Percentiles rank a stretch among this genome's conserved stretches.
phyloP scores from a whole-genome alignment of 1,140 invertebrate species.

The Drosophila tristis region DNA sequence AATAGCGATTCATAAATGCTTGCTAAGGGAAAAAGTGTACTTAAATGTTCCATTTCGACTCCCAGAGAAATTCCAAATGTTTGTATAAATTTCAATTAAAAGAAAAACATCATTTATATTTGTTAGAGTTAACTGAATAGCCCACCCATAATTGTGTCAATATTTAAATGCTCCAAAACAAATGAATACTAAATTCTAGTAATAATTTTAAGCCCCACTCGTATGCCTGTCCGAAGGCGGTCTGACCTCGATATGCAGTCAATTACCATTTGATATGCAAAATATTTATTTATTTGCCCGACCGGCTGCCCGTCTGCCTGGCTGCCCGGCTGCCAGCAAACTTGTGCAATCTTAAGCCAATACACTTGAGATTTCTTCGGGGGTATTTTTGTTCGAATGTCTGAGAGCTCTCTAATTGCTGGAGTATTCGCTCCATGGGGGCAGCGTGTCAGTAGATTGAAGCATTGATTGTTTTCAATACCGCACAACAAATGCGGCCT shows the following conservation, averaged over 20 bases:
- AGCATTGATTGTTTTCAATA: slow-evolving; percentile 81
- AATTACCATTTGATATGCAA: slow-evolving; percentile 36
- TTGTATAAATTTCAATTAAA: too few species aligned
- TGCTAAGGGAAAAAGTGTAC: too few species aligned
- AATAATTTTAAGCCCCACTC: slow-evolving; percentile 1
- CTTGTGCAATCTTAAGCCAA: slow-evolving; percentile 9
- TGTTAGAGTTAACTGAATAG: too few species aligned
- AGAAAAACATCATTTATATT: too few species aligned
- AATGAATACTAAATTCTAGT: too few species aligned
- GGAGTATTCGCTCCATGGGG: slow-evolving; percentile 32
- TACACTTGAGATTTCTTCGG: slow-evolving; percentile 35
- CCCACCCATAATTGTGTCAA: too few species aligned
- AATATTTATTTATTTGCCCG: slow-evolving; percentile 41
- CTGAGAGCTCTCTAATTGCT: slow-evolving; percentile 31
- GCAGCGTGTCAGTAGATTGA: slow-evolving; percentile 64
- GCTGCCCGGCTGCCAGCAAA: slow-evolving; percentile 29
- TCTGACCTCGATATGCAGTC: slow-evolving; percentile 26
- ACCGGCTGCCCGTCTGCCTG: slow-evolving; percentile 6
- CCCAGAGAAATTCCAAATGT: too few species aligned
- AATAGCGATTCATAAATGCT: too few species aligned
- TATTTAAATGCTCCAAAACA: too few species aligned
- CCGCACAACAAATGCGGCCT: slow-evolving; percentile 71
- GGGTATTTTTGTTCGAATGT: slow-evolving; percentile 21
- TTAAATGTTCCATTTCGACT: too few species aligned
- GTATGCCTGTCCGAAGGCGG: slow-evolving; percentile 11